Conservation (phyloP, 1,140 invertebrate species). For the Aporrectodea caliginosa region DNA sequence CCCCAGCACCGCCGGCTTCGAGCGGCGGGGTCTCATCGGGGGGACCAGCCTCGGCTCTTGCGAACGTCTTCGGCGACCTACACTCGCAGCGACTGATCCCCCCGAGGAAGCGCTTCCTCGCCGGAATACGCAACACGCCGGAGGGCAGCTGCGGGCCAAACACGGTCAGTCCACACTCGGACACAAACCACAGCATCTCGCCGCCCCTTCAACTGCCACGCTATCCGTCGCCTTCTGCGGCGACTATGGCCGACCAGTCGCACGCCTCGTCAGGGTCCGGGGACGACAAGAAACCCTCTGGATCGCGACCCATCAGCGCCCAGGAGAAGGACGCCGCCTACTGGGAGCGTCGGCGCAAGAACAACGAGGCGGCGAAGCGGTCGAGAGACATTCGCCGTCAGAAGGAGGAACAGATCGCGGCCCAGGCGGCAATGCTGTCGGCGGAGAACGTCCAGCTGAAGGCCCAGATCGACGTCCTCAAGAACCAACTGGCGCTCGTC, state of each 20-base stretch:
- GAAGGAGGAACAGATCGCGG: constrained; percentile 61
- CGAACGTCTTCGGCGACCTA: background rate
- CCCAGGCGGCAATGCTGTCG: background rate
- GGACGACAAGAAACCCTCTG: background rate
- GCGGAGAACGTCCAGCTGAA: constrained; percentile 23
- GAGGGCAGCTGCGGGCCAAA: background rate
- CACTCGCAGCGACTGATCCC: too few species aligned
- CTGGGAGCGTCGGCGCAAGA: constrained; percentile 39
- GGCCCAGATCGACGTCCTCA: constrained; percentile 13
- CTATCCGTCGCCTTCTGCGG: background rate
- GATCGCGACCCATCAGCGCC: background rate
- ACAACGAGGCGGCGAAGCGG: constrained; percentile 42
- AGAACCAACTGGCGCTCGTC: background rate
- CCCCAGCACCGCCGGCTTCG: too few species aligned
- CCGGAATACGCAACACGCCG: background rate
- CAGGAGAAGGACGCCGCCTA: constrained; percentile 37
- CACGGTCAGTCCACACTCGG: background rate
- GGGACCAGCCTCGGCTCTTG: background rate
- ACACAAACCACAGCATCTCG: background rate
- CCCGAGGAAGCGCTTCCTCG: background rate
- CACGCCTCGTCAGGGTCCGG: background rate
- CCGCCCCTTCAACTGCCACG: background rate
- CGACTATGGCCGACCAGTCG: background rate
- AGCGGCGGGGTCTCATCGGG: background rate
- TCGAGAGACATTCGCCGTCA: constrained; percentile 39